Evolutionary conservation across 2,113 vertebrate genomes (phyloP).

Genomic region (Campylomormyrus numenius): DNA sequence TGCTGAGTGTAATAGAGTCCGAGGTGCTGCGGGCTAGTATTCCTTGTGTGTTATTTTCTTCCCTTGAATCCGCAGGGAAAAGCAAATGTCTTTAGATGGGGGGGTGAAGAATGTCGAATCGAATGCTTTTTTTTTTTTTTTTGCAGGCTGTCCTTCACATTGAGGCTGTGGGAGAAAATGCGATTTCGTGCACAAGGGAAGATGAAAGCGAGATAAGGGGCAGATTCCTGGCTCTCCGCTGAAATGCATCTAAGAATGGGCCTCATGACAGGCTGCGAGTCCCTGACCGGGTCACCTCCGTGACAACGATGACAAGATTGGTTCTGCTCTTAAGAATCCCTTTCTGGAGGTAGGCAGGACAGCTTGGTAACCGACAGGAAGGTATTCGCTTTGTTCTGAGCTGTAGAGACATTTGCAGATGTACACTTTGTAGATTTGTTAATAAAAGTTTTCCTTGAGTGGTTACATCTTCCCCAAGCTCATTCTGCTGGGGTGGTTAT

Average conservation of each 20-base stretch:
- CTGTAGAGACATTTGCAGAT: neutral
- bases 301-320: neutral
- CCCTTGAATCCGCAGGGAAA: neutral
- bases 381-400: neutral
- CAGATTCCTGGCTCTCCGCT: neutral
- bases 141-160: neutral
- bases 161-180: neutral
- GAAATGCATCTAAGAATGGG: neutral
- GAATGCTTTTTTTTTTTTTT: neutral
- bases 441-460: neutral
- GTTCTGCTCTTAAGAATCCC: neutral
- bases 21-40: neutral
- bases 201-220: neutral
- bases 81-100: neutral
- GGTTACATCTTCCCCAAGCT: neutral
- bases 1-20: neutral
- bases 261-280: neutral
- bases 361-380: neutral
- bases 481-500: conserved; percentile 13
- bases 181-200: neutral
- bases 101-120: neutral
- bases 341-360: neutral
- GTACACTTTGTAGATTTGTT: neutral
- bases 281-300: neutral
- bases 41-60: neutral